Evolutionary conservation across 2,113 vertebrate species (phyloP).

Genomic region (Hucho hucho): DNA sequence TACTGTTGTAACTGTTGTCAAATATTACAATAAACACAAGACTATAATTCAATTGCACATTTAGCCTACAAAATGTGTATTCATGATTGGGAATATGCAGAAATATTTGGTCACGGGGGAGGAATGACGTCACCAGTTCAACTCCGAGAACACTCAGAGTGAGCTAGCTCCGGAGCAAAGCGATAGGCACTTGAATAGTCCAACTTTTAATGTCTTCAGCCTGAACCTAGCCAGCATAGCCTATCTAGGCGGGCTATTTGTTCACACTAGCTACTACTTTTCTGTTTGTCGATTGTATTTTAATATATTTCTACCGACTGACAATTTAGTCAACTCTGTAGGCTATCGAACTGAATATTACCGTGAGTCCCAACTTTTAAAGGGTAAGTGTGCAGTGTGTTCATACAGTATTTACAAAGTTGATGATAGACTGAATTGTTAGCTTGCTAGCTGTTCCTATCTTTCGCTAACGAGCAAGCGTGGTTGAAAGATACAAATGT

Average conservation of each 20-base stretch:
- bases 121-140: conserved; percentile 70
- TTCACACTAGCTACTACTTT: conserved; percentile 15
- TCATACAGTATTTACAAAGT: conserved; percentile 5
- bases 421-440: not conserved
- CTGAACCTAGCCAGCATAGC: conserved; percentile 23
- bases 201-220: conserved; percentile 37
- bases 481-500: too few relatives aligned
- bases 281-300: conserved; percentile 8
- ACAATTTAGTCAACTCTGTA: conserved; percentile 13
- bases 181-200: conserved; percentile 41
- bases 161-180: conserved; percentile 28
- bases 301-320: conserved; percentile 13
- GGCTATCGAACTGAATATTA: not conserved
- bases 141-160: conserved; percentile 57
- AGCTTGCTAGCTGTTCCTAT: too few relatives aligned
- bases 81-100: too few relatives aligned
- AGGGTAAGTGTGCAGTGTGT: conserved; percentile 47
- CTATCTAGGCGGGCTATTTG: conserved; percentile 18
- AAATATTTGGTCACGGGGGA: conserved; percentile 49
- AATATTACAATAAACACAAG: too few relatives aligned
- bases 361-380: conserved; percentile 39
- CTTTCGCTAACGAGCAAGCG: too few relatives aligned
- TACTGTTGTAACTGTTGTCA: too few relatives aligned
- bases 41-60: too few relatives aligned
- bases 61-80: too few relatives aligned